Conservation (phyloP, 2,113 vertebrate genomes). For the Oophaga pumilio region DNA sequence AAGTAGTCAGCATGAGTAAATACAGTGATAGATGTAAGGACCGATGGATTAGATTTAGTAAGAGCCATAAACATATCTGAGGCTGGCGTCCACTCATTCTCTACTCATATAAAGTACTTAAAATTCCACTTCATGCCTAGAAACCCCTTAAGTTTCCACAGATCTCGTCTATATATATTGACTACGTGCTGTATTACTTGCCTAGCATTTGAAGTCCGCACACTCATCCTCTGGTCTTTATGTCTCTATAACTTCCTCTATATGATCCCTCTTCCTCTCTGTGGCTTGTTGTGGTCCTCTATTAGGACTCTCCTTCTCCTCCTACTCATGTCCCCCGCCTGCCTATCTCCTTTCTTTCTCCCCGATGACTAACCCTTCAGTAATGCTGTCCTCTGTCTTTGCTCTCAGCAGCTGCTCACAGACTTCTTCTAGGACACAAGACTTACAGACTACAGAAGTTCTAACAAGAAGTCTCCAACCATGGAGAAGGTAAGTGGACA, state of each 20-base stretch:
- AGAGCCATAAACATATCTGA: background rate
- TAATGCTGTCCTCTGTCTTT: conserved; percentile 42
- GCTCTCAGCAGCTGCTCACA: conserved; percentile 38
- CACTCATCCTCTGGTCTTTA: background rate
- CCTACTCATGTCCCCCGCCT: background rate
- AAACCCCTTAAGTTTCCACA: background rate
- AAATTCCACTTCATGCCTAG: background rate
- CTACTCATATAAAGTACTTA: background rate
- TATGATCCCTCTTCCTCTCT: conserved; percentile 40
- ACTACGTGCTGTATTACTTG: background rate
- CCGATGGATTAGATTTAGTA: background rate
- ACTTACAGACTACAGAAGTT: background rate
- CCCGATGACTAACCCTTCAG: conserved; percentile 39
- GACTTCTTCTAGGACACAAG: conserved; percentile 6
- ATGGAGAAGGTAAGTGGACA: conserved; percentile 33
- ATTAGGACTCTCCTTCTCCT: background rate
- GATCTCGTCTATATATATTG: background rate
- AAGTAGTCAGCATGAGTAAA: background rate
- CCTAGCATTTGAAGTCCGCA: background rate
- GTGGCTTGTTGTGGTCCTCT: background rate
- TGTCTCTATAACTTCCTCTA: conserved; percentile 36
- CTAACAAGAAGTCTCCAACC: background rate
- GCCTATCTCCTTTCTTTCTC: conserved; percentile 13
- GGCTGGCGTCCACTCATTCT: background rate
- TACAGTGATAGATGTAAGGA: background rate